These are phyloP conservation scores for Amblyopsis rosae DNA, from an alignment of 2,113 vertebrate species.

Conservation along the genomic window DNA sequence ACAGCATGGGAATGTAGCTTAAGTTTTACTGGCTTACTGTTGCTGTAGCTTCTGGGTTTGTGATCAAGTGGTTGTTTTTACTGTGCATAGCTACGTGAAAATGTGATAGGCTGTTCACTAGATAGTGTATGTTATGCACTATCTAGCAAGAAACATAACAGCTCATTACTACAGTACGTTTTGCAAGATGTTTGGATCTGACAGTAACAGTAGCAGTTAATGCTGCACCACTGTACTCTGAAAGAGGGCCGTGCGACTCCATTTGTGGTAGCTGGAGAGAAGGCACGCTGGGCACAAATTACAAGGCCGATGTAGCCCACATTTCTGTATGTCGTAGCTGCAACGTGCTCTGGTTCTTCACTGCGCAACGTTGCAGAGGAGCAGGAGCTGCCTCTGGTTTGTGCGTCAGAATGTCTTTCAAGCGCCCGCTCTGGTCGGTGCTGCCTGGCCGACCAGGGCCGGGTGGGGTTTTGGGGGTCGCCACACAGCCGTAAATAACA, in stretches of 20 bases:
- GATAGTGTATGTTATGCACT: background rate
- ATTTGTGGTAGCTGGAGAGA: background rate
- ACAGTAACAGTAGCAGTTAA: constrained; percentile 6
- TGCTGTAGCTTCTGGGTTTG: too few relatives aligned
- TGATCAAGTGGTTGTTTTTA: too few relatives aligned
- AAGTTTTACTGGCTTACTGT: too few relatives aligned
- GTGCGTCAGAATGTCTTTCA: background rate
- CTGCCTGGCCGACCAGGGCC: background rate
- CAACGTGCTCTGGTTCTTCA: background rate
- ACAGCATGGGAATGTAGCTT: background rate
- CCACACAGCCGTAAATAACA: too few relatives aligned
- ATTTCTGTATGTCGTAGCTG: background rate
- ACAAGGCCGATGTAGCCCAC: background rate
- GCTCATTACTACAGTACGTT: too few relatives aligned
- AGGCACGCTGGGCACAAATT: constrained; percentile 24
- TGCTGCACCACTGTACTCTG: background rate
- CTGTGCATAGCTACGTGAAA: too few relatives aligned
- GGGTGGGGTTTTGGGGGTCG: background rate
- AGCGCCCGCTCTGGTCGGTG: too few relatives aligned
- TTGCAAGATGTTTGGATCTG: too few relatives aligned
- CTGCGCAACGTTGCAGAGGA: background rate
- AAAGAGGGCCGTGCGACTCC: background rate
- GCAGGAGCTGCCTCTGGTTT: background rate
- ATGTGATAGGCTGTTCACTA: too few relatives aligned
- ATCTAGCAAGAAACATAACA: background rate